Evolutionary conservation across 1,140 invertebrate species (phyloP), one percentile per base, ranked within the genome.

Genomic region (Leptinotarsa undecemlineata): DNA sequence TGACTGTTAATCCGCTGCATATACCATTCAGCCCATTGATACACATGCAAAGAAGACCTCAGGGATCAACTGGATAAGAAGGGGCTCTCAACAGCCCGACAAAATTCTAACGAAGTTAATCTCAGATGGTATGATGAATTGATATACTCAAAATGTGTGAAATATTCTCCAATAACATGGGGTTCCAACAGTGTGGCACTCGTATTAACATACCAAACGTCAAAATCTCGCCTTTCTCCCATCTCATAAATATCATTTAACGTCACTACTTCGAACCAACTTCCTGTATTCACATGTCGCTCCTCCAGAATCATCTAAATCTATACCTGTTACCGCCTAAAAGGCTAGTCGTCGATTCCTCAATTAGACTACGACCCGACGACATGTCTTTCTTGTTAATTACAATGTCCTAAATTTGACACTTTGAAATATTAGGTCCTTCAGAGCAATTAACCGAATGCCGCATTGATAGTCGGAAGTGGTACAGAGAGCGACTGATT

Each of bases 371-470:
- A 15, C 63, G 20, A 64, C 63, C 20, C 63, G 63, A 14, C 42
- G 68, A 20, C 48, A 4, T 48, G 51, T 69, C 73, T 26, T 26
- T 19, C 67, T 72, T 74, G 72, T 77, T 77, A 77, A 77, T 77
- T 77, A 74, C 47, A 62, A 60, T 21, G 68, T 69, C 76, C 73
- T 73, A 67, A 77, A 74, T 77, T 77, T 74, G 76, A 74, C 76
- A 74, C 72, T 77, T 77, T 77, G 76, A 77, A 77, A 77, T 77
- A 77, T 74, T 67, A 74, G 64, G 76, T 77, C 73, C 76, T 77
- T 71, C 68, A 62, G 66, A 74, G 68, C 76, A 74, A 77, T 77
- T 74, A 77, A 47, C 63, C 17, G 66, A 51, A 74, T 68, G 71
- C 72, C 60, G 68, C 69, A 72, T 77, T 77, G 73, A 77, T 77